phyloP scores from a whole-genome alignment of 2,113 vertebrate genomes.

The Copsychus sechellarum region DNA sequence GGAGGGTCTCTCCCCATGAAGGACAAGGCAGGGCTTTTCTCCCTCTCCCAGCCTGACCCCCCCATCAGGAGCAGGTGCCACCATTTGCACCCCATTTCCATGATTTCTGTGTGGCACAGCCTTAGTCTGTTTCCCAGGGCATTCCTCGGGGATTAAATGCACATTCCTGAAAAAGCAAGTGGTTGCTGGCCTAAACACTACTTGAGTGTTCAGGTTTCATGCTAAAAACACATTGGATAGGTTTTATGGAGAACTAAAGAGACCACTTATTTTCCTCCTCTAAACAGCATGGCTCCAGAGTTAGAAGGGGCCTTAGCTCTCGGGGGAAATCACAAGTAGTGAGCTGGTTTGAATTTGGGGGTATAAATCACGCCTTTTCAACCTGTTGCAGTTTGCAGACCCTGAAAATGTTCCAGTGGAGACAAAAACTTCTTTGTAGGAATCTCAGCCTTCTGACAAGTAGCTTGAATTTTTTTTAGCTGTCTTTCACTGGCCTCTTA shows the following conservation, averaged over 20 bases:
- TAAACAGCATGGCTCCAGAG: background rate
- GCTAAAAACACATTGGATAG: background rate
- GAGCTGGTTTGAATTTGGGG: background rate
- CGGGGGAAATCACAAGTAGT: background rate
- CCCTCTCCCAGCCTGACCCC: background rate
- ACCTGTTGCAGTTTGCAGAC: background rate
- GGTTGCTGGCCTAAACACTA: background rate
- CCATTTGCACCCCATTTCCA: background rate
- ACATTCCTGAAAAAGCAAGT: slow-evolving; percentile 50
- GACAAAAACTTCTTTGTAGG: slow-evolving; percentile 25
- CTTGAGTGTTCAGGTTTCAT: background rate
- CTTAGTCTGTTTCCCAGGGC: background rate
- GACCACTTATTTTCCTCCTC: background rate
- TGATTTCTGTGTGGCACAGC: rapidly evolving
- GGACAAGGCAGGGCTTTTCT: background rate
- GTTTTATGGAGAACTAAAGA: background rate
- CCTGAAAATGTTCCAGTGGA: background rate
- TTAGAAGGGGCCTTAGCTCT: background rate
- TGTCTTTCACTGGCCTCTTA: background rate
- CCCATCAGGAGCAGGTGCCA: rapidly evolving
- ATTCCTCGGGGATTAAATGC: slow-evolving; percentile 9
- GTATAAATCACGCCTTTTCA: background rate
- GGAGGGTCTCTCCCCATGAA: background rate
- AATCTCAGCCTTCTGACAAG: background rate
- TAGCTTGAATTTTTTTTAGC: background rate